Evolutionary conservation across 2,888 invertebrate species (phyloP).

Genomic region (Bimastos eiseni): DNA sequence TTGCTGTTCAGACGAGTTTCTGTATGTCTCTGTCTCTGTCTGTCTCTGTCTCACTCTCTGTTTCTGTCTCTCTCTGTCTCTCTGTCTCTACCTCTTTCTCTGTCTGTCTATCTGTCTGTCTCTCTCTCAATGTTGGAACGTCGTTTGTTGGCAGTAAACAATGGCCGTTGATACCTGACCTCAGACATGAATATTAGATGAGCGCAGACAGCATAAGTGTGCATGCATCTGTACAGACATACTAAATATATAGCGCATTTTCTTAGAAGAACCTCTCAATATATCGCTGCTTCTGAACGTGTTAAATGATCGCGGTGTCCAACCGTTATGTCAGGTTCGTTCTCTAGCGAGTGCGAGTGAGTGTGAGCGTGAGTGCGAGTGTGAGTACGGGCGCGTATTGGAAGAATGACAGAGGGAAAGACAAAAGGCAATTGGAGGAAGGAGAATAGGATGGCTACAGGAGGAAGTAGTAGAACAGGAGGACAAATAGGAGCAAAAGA

Average conservation of each 20-base stretch:
- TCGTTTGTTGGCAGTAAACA: background rate
- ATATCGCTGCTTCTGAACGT: background rate
- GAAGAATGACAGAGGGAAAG: too few species aligned
- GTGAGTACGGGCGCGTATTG: too few species aligned
- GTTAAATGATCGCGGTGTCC: background rate
- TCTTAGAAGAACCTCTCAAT: background rate
- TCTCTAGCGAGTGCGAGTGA: background rate
- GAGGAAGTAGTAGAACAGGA: too few species aligned
- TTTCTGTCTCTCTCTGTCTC: background rate
- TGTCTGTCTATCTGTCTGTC: background rate
- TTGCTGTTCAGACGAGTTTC: background rate
- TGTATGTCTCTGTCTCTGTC: background rate
- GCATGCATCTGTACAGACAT: background rate
- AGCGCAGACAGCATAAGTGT: background rate
- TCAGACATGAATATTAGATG: constrained; percentile 4
- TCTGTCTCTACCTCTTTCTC: background rate
- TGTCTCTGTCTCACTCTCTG: background rate
- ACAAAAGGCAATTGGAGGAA: too few species aligned
- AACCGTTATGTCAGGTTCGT: background rate
- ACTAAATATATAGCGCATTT: background rate
- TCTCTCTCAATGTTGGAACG: background rate
- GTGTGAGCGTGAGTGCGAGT: background rate
- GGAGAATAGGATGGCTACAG: too few species aligned
- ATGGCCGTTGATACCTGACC: background rate
- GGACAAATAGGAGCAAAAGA: too few species aligned